phyloP scores from a whole-genome alignment of 92 coral and sea anemone genomes.

The Porites divaricata region DNA sequence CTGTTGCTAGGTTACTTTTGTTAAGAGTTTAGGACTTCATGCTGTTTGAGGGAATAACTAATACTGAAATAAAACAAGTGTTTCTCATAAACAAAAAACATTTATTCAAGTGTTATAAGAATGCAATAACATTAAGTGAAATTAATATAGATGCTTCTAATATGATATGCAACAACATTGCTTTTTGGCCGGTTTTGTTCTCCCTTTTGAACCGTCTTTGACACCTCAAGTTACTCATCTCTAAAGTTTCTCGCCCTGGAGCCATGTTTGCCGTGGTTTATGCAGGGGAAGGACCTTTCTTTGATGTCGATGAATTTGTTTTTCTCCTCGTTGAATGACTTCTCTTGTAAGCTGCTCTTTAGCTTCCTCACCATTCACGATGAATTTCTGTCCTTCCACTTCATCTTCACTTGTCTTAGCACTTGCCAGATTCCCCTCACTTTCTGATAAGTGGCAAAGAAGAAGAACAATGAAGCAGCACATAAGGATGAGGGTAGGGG shows the following conservation, averaged over 20 bases:
- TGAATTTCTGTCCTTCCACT: conserved; percentile 40
- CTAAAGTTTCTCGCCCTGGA: background rate
- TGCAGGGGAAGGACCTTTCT: conserved; percentile 34
- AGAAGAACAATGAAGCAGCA: too few relatives aligned
- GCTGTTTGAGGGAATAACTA: too few relatives aligned
- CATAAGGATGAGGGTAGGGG: too few relatives aligned
- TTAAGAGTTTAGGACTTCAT: too few relatives aligned
- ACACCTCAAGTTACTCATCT: background rate
- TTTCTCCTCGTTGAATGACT: background rate
- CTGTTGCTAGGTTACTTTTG: too few relatives aligned
- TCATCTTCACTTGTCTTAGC: conserved; percentile 10
- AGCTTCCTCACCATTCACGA: conserved; percentile 80
- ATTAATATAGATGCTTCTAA: too few relatives aligned
- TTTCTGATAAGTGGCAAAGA: conserved; percentile 1
- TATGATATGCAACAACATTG: background rate
- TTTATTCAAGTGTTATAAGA: too few relatives aligned
- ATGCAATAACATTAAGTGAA: too few relatives aligned
- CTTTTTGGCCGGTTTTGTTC: background rate
- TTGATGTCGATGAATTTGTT: conserved; percentile 3
- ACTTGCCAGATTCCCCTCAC: conserved; percentile 34
- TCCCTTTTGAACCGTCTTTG: too few relatives aligned
- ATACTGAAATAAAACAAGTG: too few relatives aligned
- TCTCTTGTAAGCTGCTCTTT: conserved; percentile 55
- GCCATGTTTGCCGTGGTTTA: conserved; percentile 25
- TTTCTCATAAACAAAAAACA: too few relatives aligned